These are phyloP conservation scores for Trichonephila clavata DNA, from an alignment of 1,140 invertebrate genomes.

Conservation along the genomic window DNA sequence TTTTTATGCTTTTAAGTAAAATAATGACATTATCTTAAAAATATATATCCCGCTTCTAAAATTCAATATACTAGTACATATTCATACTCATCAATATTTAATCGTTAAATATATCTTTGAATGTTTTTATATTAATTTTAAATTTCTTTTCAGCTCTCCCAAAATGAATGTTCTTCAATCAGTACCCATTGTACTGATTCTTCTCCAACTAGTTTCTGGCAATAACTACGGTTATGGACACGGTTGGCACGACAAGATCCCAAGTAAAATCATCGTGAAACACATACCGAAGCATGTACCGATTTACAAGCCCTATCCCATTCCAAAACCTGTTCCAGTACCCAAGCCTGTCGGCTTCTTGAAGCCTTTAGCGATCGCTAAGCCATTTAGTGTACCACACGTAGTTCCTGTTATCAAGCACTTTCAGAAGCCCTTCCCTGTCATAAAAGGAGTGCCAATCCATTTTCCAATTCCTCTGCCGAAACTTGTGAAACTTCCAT, in stretches of 20 bases:
- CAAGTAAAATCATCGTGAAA: conserved; percentile 71
- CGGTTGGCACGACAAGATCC: conserved; percentile 70
- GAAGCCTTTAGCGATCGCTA: conserved; percentile 74
- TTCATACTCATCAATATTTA: background rate
- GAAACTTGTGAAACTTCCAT: conserved; percentile 66
- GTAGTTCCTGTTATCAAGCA: conserved; percentile 77
- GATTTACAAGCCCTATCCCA: conserved; percentile 65
- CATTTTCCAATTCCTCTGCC: conserved; percentile 69
- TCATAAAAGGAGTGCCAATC: conserved; percentile 71
- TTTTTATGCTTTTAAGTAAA: too few relatives aligned
- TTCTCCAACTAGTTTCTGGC: conserved; percentile 32
- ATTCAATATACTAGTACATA: too few relatives aligned
- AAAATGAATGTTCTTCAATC: conserved; percentile 14
- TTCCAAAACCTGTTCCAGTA: conserved; percentile 64
- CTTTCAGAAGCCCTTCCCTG: conserved; percentile 75
- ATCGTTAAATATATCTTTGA: background rate
- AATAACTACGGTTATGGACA: conserved; percentile 74
- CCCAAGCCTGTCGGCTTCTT: conserved; percentile 66
- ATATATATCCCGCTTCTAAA: too few relatives aligned
- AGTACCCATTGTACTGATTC: conserved; percentile 31
- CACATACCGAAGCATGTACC: conserved; percentile 71
- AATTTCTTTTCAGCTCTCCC: background rate
- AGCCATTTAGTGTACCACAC: conserved; percentile 71
- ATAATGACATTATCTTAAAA: too few relatives aligned
- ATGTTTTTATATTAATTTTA: background rate